Evolutionary conservation across 2,888 invertebrate species (phyloP), one percentile per base, ranked within the genome.

Genomic region (Prionchulus punctatus): DNA sequence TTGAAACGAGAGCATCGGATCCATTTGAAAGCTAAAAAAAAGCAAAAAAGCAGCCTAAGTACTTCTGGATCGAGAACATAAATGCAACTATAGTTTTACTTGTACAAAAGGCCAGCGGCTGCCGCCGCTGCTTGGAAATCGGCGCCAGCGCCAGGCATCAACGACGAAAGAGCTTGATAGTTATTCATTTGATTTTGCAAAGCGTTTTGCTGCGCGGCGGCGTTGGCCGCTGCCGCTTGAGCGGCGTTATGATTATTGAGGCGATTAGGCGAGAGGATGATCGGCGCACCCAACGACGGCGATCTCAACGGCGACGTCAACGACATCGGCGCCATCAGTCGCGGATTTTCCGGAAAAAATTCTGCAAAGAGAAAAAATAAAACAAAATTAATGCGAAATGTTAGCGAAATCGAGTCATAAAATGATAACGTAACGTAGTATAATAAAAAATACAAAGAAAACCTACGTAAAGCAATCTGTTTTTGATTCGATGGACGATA

Each of bases 401-500:
- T 15, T 25, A 50, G 12, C 23, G 18, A 4, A 3, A 27, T 26
- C 23, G 27, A 50, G 15, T 26, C 26, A n/a, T 18, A 7, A 12
- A 36, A 36, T 12, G 18, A 36, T 36, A 36, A 36, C 36, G 7
- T 36, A 7, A 7, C 36, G 36, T n/a, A 31, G 2, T 27, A 30
- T 30, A 15, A 52, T 12, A 50, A 50, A 7, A 3, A 50, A 4
- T 27, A n/a, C n/a, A n/a, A n/a, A n/a, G n/a, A n/a, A 18, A 21
- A 54, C 43, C 26, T 26, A 45, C 47, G 45, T 3, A 54, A 52
- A 30, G 4, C 47, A 18, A 23, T 23, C 23, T 45, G 7, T 12
- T 23, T 23, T 23, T 45, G 47, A 23, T 45, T 88, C 59, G 89
- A 89, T 76, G 94, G 92, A 73, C 96, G 83, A 79, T 96, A 99